Conservation (phyloP, 2,797 vertebrate genomes). For the Hippoglossus hippoglossus region DNA sequence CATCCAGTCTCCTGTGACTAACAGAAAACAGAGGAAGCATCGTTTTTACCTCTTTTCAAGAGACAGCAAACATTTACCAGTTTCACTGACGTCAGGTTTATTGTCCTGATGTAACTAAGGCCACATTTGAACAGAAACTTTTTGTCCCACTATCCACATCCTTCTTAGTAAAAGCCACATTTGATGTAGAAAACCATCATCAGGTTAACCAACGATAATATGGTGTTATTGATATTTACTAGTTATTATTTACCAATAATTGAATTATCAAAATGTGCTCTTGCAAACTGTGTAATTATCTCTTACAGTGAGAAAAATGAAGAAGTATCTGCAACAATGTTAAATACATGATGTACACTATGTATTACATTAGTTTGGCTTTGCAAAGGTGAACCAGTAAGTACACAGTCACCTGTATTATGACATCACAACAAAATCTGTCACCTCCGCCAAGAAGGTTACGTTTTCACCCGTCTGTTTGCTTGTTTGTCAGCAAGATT, state of each 20-base stretch:
- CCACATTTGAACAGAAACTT: neutral
- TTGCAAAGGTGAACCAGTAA: too few relatives aligned
- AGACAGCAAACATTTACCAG: slow-evolving; percentile 11
- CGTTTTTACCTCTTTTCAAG: slow-evolving; percentile 15
- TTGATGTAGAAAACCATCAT: neutral
- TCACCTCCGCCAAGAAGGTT: too few relatives aligned
- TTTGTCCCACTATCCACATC: too few relatives aligned
- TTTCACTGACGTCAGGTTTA: neutral
- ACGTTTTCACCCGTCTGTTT: too few relatives aligned
- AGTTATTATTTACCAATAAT: too few relatives aligned
- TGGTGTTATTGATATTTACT: too few relatives aligned
- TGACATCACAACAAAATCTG: too few relatives aligned
- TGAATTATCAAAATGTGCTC: too few relatives aligned
- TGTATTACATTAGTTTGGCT: too few relatives aligned
- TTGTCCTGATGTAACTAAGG: neutral
- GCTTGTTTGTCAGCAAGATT: too few relatives aligned
- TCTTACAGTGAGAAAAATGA: neutral
- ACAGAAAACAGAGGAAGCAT: slow-evolving; percentile 62
- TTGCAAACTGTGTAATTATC: neutral
- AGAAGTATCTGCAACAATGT: neutral
- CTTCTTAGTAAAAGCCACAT: neutral
- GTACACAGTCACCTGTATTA: neutral
- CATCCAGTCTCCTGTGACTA: slow-evolving; percentile 73
- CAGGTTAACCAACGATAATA: too few relatives aligned
- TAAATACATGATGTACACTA: neutral